phyloP scores from a whole-genome alignment of 2,113 vertebrate species.

The Spizaetus ornatus region DNA sequence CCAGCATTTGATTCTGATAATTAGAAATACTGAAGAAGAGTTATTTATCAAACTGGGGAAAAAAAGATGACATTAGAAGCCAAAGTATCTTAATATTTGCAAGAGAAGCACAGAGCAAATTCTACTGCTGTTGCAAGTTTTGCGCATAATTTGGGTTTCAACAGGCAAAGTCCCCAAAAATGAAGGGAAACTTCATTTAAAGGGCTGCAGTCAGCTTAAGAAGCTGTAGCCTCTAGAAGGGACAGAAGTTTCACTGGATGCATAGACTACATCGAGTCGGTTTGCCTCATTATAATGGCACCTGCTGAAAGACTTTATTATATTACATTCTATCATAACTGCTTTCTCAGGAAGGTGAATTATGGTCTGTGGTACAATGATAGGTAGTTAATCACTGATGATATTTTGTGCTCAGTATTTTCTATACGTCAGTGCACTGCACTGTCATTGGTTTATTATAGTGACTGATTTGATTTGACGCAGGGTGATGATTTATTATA shows the following conservation, averaged over 20 bases:
- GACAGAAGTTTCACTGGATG: neutral
- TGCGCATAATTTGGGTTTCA: slow-evolving; percentile 22
- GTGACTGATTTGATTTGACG: neutral
- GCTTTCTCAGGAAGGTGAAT: neutral
- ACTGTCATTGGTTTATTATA: neutral
- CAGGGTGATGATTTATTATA: neutral
- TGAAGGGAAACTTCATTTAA: neutral
- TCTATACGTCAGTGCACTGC: neutral
- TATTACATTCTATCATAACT: neutral
- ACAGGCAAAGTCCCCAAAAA: neutral
- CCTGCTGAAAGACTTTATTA: neutral
- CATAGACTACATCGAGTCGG: neutral
- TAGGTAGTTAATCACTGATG: neutral
- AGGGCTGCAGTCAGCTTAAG: neutral
- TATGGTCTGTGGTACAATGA: neutral
- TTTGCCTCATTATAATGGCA: neutral
- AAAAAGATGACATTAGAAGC: neutral
- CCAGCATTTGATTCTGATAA: slow-evolving; percentile 30
- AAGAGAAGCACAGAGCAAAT: neutral
- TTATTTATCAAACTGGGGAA: neutral
- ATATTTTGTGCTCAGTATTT: neutral
- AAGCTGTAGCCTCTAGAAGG: neutral
- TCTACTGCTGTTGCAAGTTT: neutral
- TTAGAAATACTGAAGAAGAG: slow-evolving; percentile 8
- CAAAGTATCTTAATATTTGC: neutral